Percentiles rank a stretch among this genome's conserved stretches.
Evolutionary conservation across 1,140 invertebrate genomes (phyloP).

Genomic region (Atopsyche davidsoni): DNA sequence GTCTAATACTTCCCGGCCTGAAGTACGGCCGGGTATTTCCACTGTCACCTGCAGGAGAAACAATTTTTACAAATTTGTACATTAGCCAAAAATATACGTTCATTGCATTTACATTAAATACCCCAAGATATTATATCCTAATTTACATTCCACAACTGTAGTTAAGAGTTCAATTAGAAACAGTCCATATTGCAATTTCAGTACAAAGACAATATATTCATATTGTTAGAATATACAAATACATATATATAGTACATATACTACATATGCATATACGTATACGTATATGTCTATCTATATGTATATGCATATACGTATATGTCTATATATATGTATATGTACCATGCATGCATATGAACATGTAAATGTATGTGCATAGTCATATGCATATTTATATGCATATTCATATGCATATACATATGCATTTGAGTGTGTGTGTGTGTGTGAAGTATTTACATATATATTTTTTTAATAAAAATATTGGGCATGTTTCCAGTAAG

Average conservation of each 20-base stretch:
- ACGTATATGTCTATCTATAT: neutral
- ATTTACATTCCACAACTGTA: no score
- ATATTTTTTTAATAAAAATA: no score
- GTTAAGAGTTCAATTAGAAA: no score
- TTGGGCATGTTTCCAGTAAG: no score
- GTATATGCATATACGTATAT: no score
- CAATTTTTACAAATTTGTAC: neutral
- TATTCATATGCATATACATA: conserved; percentile 6
- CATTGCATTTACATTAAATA: neutral
- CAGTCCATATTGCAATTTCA: neutral
- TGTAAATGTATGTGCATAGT: conserved; percentile 7
- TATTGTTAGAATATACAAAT: neutral
- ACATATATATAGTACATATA: neutral
- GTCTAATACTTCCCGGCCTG: conserved; percentile 7
- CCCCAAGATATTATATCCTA: no score
- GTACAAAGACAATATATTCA: neutral
- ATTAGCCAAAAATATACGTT: neutral
- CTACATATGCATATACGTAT: neutral
- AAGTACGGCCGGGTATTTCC: conserved; percentile 15
- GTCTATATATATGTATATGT: no score
- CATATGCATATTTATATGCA: conserved; percentile 8
- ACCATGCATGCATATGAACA: neutral
- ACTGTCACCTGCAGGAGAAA: conserved; percentile 15
- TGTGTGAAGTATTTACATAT: no score
- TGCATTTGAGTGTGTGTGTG: no score